A percentile compares a stretch with the other conserved stretches of the same genome.
Conservation (phyloP, 2,888 invertebrate genomes). For the Agrochola litura region DNA sequence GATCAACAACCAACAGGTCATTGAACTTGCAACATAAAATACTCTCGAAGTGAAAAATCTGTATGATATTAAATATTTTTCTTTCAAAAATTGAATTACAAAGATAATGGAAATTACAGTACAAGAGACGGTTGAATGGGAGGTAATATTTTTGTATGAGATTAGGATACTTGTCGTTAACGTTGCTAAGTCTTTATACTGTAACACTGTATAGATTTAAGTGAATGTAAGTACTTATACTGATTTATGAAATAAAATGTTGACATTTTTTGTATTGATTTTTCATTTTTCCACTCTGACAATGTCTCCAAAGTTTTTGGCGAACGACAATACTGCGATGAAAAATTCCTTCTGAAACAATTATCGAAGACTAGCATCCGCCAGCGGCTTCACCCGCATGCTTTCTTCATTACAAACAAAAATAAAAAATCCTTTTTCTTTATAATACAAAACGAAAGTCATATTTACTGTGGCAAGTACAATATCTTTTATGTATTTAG, state of each 20-base stretch:
- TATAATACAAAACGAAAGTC: no score
- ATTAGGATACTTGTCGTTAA: constrained; percentile 77
- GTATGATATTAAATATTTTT: constrained; percentile 36
- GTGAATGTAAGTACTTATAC: constrained; percentile 86
- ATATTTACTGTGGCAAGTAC: no score
- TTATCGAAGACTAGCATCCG: no score
- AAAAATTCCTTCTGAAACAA: neutral
- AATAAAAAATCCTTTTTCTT: no score
- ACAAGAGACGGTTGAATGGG: constrained; percentile 78
- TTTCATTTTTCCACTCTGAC: constrained; percentile 9
- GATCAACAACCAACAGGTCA: constrained; percentile 21
- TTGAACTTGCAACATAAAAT: constrained; percentile 36
- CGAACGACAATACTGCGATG: neutral
- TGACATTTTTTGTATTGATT: constrained; percentile 78
- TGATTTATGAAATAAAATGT: constrained; percentile 89
- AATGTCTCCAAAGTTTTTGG: neutral
- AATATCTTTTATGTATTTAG: no score
- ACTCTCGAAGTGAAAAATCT: constrained; percentile 24
- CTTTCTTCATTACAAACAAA: no score
- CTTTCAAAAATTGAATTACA: constrained; percentile 25
- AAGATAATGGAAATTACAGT: constrained; percentile 71
- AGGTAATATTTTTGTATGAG: constrained; percentile 87
- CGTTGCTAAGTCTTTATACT: constrained; percentile 81
- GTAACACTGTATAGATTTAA: constrained; percentile 80
- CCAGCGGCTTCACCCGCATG: no score